Evolutionary conservation across 1,140 invertebrate genomes (phyloP), one percentile per base, ranked within the genome.

Genomic region (Pseudomyrmex dendroicus): DNA sequence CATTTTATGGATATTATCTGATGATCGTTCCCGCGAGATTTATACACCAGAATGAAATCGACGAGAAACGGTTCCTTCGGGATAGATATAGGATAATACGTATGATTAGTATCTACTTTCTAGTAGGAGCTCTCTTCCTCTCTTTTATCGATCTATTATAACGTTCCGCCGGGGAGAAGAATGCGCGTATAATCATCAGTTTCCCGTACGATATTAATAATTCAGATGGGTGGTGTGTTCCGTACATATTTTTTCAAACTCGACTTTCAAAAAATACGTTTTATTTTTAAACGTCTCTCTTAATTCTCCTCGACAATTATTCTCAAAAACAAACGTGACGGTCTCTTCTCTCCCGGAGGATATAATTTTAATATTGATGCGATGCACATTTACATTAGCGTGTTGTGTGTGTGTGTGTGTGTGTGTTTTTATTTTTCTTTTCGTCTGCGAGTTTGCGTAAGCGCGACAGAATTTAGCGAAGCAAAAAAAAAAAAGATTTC

Each of bases 1-100:
- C 62, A 73, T 82, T 82, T 82, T 82, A 82, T 64, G 76, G 76
- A 80, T 80, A 80, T 80, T 80, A 80, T 80, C 76, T 80, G 76
- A 54, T 72, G 54, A 50, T 61, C 76, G 44, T 80, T 80, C 76
- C 54, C 54, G 22, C 12, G 46, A 80, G 76, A 80, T 80, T 80
- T 80, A 80, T 82, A 74, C 59, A 35, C 35, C 25, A 80, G 72
- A n/a, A n/a, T 82, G 70, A 73, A 82, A 82, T 82, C 78, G 78
- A 54, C 57, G 59, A 82, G 78, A 63, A 74, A 72, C 48, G 66
- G 44, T 80, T 80, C 56, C 66, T 80, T 50, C 76, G 54, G 76
- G 67, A 80, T 80, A 72, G 46, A 80, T 72, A 72, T 72, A 72
- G 44, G 66, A 80, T 80, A 80, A 80, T 80, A 61, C 56, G 22